phyloP scores from a whole-genome alignment of 2,113 vertebrate genomes.

The Uropsilus gracilis region DNA sequence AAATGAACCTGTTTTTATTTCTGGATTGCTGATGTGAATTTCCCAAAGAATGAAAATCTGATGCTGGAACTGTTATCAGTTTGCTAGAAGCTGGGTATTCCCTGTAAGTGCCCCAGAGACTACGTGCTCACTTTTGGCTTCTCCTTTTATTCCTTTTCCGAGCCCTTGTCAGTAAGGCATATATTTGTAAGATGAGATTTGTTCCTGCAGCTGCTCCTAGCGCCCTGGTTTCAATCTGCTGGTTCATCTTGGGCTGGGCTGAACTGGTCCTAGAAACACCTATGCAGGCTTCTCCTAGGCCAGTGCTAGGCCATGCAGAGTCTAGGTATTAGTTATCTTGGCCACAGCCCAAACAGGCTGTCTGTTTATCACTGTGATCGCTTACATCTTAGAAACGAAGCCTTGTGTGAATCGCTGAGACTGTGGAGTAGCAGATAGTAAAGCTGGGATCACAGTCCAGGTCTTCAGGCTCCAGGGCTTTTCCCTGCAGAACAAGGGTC shows the following conservation, averaged over 20 bases:
- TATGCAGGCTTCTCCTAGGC: neutral
- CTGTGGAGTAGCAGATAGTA: neutral
- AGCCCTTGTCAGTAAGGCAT: neutral
- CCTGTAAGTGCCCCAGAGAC: neutral
- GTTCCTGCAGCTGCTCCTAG: fast-evolving
- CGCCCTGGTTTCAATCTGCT: fast-evolving
- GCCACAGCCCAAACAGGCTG: too few relatives aligned
- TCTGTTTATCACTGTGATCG: neutral
- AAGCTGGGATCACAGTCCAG: neutral
- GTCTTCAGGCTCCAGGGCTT: neutral
- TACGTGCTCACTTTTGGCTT: neutral
- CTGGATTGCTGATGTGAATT: neutral
- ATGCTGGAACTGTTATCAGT: neutral
- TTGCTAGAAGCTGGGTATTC: neutral
- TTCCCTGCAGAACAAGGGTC: neutral
- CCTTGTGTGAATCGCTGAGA: neutral
- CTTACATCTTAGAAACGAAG: neutral
- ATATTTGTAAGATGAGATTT: neutral
- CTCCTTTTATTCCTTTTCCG: neutral
- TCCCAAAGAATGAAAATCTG: neutral
- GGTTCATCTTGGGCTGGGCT: neutral
- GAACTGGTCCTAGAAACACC: neutral
- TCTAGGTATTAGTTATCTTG: neutral
- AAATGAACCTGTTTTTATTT: neutral
- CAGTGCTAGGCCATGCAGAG: too few relatives aligned